Evolutionary conservation across 2,113 vertebrate genomes (phyloP).

Genomic region (Gobio gobio): DNA sequence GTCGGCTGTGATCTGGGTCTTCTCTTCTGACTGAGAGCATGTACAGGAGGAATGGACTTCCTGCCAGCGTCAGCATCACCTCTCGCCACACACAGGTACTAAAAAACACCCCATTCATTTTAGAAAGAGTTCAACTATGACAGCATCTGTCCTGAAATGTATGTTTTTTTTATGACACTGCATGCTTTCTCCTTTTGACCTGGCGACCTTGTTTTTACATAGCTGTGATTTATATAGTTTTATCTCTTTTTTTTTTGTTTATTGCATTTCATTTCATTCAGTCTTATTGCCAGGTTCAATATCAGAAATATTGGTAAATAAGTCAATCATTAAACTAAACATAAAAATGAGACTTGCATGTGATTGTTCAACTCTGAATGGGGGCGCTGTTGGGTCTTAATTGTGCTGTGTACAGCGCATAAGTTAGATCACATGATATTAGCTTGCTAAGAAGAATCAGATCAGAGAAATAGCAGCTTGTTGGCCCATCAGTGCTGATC

Average conservation of each 20-base stretch:
- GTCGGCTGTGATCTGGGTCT: conserved; percentile 57
- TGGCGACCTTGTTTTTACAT: background rate
- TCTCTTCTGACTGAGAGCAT: conserved; percentile 68
- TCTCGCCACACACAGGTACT: conserved; percentile 67
- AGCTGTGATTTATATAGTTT: background rate
- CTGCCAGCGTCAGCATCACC: conserved; percentile 73
- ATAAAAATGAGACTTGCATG: background rate
- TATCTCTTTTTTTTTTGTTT: background rate
- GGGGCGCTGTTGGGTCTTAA: background rate
- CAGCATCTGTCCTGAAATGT: too few relatives aligned
- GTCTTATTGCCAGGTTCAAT: background rate
- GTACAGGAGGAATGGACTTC: conserved; percentile 80
- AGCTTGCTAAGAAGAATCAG: background rate
- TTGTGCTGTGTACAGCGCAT: background rate
- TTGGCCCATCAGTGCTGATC: background rate
- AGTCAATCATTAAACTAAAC: background rate
- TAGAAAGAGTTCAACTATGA: background rate
- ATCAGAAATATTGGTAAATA: background rate
- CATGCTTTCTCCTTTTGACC: background rate
- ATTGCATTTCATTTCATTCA: background rate
- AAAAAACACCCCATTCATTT: background rate
- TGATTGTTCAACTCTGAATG: background rate
- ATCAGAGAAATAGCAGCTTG: background rate
- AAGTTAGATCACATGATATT: background rate
- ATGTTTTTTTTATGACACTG: too few relatives aligned